phyloP scores from a whole-genome alignment of 2,113 vertebrate species.

The Anser cygnoides region DNA sequence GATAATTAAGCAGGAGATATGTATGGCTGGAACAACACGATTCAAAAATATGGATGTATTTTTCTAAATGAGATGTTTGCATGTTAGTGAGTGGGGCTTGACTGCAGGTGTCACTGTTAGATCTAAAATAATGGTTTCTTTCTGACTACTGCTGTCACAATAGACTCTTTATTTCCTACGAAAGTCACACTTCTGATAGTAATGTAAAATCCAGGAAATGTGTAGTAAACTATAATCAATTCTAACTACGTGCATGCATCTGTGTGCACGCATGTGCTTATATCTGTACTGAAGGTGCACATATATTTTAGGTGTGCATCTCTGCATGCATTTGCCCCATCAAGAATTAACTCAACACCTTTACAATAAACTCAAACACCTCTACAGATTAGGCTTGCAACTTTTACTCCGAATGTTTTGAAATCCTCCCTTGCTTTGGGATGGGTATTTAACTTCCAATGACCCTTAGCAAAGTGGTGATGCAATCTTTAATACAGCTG shows the following conservation, averaged over 20 bases:
- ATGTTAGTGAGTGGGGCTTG: conserved; percentile 2
- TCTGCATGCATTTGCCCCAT: no score
- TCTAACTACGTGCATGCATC: background rate
- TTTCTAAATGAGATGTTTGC: background rate
- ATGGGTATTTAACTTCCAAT: background rate
- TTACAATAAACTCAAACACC: background rate
- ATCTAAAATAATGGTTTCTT: conserved; percentile 67
- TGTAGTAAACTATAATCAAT: background rate
- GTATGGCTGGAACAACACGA: background rate
- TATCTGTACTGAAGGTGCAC: rapidly evolving
- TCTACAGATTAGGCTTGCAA: background rate
- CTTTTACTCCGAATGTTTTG: background rate
- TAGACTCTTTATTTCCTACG: background rate
- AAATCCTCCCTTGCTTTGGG: background rate
- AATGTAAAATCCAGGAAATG: background rate
- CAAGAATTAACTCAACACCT: background rate
- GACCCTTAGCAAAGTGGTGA: background rate
- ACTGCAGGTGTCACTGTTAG: conserved; percentile 83
- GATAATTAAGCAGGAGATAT: conserved; percentile 11
- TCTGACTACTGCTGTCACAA: background rate
- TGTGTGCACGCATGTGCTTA: background rate
- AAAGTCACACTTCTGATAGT: background rate
- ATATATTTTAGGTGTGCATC: rapidly evolving
- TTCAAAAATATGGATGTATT: background rate
- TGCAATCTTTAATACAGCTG: background rate